Conservation (phyloP, 2,113 vertebrate species). For the Bos taurus region DNA sequence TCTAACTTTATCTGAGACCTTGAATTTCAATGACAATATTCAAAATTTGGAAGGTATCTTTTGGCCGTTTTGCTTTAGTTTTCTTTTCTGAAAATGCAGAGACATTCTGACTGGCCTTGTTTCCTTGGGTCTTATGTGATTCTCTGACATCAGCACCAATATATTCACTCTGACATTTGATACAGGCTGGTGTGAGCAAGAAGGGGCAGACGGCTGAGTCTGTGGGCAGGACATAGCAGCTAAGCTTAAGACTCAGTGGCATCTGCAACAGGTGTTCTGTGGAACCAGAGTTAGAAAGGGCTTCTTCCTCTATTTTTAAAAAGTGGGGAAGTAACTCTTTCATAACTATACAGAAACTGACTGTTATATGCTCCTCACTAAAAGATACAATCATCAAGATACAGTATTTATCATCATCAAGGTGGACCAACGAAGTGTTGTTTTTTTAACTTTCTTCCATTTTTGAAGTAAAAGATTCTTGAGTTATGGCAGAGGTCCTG, state of each 20-base stretch:
- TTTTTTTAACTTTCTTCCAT: not conserved
- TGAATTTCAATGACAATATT: constrained; percentile 16
- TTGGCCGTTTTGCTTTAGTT: constrained; percentile 21
- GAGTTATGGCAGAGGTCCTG: not conserved
- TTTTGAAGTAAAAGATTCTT: not conserved
- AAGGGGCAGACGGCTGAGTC: not conserved
- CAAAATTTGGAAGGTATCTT: not conserved
- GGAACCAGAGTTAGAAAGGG: not conserved
- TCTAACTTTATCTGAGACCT: not conserved
- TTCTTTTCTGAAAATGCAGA: constrained; percentile 47
- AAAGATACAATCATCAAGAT: not conserved
- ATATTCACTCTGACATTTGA: constrained; percentile 55
- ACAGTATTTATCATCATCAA: not conserved
- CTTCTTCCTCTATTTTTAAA: constrained; percentile 42
- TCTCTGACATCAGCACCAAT: constrained; percentile 64
- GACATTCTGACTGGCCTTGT: constrained; percentile 37
- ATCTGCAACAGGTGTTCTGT: constrained; percentile 50
- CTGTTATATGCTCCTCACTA: not conserved
- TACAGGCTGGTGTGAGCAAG: not conserved
- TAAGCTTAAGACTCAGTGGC: not conserved
- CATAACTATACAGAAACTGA: not conserved
- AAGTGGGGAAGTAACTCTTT: not conserved
- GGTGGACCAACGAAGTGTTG: not conserved
- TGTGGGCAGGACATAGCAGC: not conserved
- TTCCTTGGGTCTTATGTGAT: constrained; percentile 19